A percentile compares a stretch with the other conserved stretches of the same genome.
Evolutionary conservation across 1,140 invertebrate genomes (phyloP).

Genomic region (Brachionus rotundiformis): DNA sequence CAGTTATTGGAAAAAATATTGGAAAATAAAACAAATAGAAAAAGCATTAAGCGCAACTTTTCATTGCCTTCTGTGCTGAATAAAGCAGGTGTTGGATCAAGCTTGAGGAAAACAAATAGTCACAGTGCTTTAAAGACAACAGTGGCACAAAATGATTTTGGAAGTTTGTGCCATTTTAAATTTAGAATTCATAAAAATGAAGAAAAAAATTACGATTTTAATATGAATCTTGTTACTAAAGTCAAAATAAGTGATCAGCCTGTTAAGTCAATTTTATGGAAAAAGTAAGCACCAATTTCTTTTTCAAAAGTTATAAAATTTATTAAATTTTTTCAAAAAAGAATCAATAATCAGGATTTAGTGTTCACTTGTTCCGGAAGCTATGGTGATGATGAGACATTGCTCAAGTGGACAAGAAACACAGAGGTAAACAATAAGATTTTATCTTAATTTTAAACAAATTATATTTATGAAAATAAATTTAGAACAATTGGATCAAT

Average conservation of each 20-base stretch:
- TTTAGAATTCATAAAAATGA: not conserved
- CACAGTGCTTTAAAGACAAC: not conserved
- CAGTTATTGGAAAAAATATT: not conserved
- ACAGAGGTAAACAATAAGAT: slow-evolving; percentile 55
- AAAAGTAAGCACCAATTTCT: slow-evolving; percentile 55
- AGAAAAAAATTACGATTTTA: slow-evolving; percentile 51
- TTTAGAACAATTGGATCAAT: slow-evolving; percentile 67
- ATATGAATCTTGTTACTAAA: slow-evolving; percentile 60
- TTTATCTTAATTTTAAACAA: not conserved
- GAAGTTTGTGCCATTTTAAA: not conserved
- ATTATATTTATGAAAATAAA: too few species aligned
- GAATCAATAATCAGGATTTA: slow-evolving; percentile 59
- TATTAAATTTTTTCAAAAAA: slow-evolving; percentile 54
- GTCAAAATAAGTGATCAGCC: slow-evolving; percentile 66
- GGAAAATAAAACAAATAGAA: not conserved
- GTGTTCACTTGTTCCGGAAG: slow-evolving; percentile 66
- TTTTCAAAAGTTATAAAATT: too few species aligned
- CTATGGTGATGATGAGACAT: slow-evolving; percentile 66
- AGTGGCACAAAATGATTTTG: not conserved
- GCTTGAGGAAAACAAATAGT: not conserved
- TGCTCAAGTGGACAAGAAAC: slow-evolving; percentile 66
- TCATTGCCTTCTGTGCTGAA: not conserved
- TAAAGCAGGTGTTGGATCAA: not conserved
- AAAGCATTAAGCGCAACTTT: not conserved
- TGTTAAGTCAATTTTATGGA: slow-evolving; percentile 63